Base-by-base conservation (phyloP, 2,888 invertebrate species). In the Chymomyza fuscimana region DNA sequence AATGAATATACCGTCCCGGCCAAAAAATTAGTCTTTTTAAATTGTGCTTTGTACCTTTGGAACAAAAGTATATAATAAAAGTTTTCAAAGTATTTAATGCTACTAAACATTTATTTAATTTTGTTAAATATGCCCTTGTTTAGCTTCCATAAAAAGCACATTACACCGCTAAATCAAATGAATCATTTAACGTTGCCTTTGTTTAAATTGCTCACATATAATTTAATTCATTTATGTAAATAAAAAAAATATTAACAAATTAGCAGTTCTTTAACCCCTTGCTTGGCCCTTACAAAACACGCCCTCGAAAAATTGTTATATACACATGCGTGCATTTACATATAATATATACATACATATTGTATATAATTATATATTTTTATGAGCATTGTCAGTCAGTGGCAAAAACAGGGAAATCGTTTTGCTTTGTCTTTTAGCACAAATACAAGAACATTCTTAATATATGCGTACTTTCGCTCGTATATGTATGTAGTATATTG, bases 301-400 rank as follows among this genome's bases (percentile, higher is more conserved):
- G 32, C 51, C 36, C 12, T 32, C 1, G 29, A 56, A 36, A 63
- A 54, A 29, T 61, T 40, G 58, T 65, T 16, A 68, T 65, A 46
- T 25, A 67, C 61, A 60, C 56, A 36, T 58, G 52, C 16, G 52
- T 52, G 64, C 2, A 36, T 22, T n/a, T 63, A 63, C 58, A 46
- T 63, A 63, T 7, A 46, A 59, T 1, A n/a, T 36, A 59, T 51
- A 51, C 25, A 50, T 22, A 56, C 15, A 67, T 36, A 9, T n/a
- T 56, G 54, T 58, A 65, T 29, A 59, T 50, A 69, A 12, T 54
- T 63, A 40, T 54, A 58, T 46, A 46, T 46, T 46, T 46, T 46
- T 46, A 46, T 46, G 40, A 12, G 40, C 12, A 46, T 12, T 46
- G 40, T 46, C 40, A 12, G 12, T 46, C 3, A 10, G 40, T 7